Evolutionary conservation across 2,113 vertebrate genomes (phyloP), one percentile per base, ranked within the genome.

Genomic region (Dromas ardeola): DNA sequence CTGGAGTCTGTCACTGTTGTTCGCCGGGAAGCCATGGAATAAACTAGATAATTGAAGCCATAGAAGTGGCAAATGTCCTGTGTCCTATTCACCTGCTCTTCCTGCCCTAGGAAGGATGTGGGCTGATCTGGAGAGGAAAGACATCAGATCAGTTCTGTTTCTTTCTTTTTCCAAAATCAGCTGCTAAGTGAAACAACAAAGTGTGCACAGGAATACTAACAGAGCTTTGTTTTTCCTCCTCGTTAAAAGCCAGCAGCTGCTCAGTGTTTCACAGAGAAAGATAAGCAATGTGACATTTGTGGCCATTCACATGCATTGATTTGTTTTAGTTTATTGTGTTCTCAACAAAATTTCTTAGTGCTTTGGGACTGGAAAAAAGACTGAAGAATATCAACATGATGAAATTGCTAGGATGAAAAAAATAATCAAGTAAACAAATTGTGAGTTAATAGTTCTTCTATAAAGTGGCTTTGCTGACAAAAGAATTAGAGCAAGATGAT

Each of bases 11-110:
- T 93, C 96, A 71, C 97, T 97, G 72, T 65, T 96, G 92, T 93
- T 77, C 84, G 93, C 32, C 27, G 83, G 81, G 88, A 96, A 89
- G 82, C 27, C 66, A 50, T 65, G 18, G 86, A 65, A 95, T 95
- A 81, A 95, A 96, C 84, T 86, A 95, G n/a, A 50, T 88, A 96
- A 97, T 25, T 90, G 91, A 97, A 96, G 93, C 40, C 56, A 78
- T 15, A 77, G 74, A 97, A 95, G 84, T 85, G 84, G 78, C 94
- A 95, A 97, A 92, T 72, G 80, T 97, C 84, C 79, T n/a, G 79
- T 92, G 96, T 97, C 97, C 97, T 96, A 86, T 97, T 98, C 98
- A 98, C 98, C 97, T 98, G 95, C 87, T 98, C 92, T 98, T 98
- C 97, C 97, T 97, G 96, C 72, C 36, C n/a, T 84, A 97, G 96